These are phyloP conservation scores for Lypha dubia DNA, from an alignment of 2,888 invertebrate genomes.

Conservation along the genomic window DNA sequence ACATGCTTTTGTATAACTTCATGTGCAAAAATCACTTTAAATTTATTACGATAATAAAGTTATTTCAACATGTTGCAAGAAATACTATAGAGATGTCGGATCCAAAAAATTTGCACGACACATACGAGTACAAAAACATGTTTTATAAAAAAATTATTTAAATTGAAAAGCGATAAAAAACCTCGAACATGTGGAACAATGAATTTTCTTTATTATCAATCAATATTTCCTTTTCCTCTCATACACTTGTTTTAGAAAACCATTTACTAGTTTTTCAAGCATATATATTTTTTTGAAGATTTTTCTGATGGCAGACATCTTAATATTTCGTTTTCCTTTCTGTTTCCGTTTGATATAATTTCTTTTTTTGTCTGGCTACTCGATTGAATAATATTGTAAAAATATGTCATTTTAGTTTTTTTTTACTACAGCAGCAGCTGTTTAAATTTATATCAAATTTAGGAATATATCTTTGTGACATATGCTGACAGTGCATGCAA, in stretches of 20 bases:
- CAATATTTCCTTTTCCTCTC: not conserved
- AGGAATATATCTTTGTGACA: not conserved
- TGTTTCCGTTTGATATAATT: constrained; percentile 12
- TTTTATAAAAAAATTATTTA: constrained; percentile 14
- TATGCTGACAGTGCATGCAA: constrained; percentile 1
- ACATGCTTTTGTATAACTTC: too few species aligned
- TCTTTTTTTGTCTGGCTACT: not conserved
- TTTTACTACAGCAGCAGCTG: not conserved
- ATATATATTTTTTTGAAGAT: not conserved
- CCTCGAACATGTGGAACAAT: constrained; percentile 9
- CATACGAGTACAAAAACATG: not conserved
- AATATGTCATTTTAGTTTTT: not conserved
- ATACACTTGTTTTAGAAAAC: not conserved
- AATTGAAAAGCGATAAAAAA: constrained; percentile 1
- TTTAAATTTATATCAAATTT: not conserved
- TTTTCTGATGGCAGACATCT: constrained; percentile 3
- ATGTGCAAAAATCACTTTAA: not conserved
- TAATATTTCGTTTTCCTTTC: constrained; percentile 7
- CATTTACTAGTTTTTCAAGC: not conserved
- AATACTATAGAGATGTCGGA: not conserved
- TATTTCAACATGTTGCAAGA: not conserved
- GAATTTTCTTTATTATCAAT: not conserved
- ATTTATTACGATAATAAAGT: not conserved
- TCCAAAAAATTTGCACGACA: not conserved
- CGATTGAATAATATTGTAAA: not conserved